A percentile compares a stretch with the other conserved stretches of the same genome.
phyloP scores from a whole-genome alignment of 2,888 invertebrate genomes.

The Heliconius ismenius region DNA sequence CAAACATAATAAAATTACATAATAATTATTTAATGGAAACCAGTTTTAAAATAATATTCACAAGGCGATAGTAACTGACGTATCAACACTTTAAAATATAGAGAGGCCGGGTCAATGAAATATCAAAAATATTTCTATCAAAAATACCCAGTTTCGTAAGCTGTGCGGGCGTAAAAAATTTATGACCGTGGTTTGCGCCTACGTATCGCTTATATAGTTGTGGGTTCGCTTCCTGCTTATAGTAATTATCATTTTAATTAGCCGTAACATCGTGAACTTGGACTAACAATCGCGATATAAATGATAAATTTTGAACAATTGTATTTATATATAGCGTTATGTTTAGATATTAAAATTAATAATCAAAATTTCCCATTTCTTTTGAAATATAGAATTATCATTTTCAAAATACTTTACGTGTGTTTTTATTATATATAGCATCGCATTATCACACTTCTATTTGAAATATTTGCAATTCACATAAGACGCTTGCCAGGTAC shows the following conservation, averaged over 20 bases:
- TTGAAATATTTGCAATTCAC: constrained; percentile 78
- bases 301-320: constrained; percentile 7
- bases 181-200: constrained; percentile 67
- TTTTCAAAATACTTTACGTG: not conserved
- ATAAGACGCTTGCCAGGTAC: constrained; percentile 69
- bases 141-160: constrained; percentile 50
- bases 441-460: constrained; percentile 52
- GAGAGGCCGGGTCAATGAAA: constrained; percentile 39
- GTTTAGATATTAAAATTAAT: not conserved
- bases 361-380: not conserved
- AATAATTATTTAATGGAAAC: not conserved
- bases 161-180: constrained; percentile 65
- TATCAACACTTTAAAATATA: constrained; percentile 26
- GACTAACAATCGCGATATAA: constrained; percentile 54
- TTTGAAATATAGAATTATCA: not conserved
- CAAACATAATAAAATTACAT: constrained; percentile 1
- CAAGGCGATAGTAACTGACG: constrained; percentile 12
- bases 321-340: not conserved
- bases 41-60: constrained; percentile 6
- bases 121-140: constrained; percentile 41
- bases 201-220: constrained; percentile 60
- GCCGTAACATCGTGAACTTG: constrained; percentile 34
- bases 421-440: constrained; percentile 44
- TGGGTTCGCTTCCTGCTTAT: constrained; percentile 71
- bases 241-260: constrained; percentile 76